Evolutionary conservation across 2,113 vertebrate species (phyloP).

Genomic region (Cephalopterus ornatus): DNA sequence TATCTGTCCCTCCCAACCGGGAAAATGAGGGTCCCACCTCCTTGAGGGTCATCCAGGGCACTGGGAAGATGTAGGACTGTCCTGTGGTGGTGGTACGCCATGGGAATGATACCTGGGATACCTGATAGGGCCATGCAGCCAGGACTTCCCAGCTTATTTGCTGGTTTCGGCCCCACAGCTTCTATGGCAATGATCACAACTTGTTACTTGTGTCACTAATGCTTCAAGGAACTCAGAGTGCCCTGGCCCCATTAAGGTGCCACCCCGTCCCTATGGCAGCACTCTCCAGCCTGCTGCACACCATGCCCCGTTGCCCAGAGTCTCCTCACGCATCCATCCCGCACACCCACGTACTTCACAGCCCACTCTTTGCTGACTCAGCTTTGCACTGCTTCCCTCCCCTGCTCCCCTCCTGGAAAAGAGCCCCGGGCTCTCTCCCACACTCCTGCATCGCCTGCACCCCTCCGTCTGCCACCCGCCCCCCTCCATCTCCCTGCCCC

Average conservation of each 20-base stretch:
- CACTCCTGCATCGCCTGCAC: too few species aligned
- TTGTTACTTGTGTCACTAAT: neutral
- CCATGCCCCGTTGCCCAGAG: too few species aligned
- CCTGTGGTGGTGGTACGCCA: neutral
- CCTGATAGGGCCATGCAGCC: neutral
- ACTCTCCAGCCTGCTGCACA: neutral
- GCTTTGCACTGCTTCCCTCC: neutral
- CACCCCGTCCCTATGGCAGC: neutral
- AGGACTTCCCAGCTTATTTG: neutral
- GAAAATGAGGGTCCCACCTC: too few species aligned
- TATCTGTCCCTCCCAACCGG: fast-evolving
- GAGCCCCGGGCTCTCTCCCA: too few species aligned
- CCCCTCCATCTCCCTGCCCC: neutral
- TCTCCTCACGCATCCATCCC: too few species aligned
- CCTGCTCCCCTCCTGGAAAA: neutral
- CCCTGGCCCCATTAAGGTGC: neutral
- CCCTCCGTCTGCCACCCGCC: neutral
- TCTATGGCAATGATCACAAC: neutral
- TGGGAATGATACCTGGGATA: neutral
- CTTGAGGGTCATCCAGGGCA: neutral
- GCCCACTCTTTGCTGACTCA: neutral
- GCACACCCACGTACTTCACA: fast-evolving
- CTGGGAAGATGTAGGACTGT: neutral
- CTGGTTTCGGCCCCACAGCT: neutral
- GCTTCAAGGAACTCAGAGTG: neutral